Base-by-base conservation (phyloP, 1,140 invertebrate genomes). In the Campoletis sonorensis region DNA sequence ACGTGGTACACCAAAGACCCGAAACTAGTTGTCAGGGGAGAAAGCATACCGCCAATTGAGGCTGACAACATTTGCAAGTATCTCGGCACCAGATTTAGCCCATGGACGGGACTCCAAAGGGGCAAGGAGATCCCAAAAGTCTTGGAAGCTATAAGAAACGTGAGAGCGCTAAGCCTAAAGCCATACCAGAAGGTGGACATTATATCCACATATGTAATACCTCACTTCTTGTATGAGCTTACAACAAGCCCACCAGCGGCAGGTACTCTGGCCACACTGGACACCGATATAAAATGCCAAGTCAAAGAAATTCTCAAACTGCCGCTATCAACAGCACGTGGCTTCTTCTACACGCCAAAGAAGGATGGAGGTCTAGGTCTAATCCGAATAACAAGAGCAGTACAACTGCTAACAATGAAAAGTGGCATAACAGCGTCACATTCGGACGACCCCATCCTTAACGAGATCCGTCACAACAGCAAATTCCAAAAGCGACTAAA, bases 1-100 rank as follows among this genome's bases (percentile, higher is more conserved):
- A 70, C 81, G 4, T 85, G 79, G 64, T 83, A 82, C 30, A 1
- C 76, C 0, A 51, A 16, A 30, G 70, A 85, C 49, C 84, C 84
- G 0, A 61, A 61, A 0, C 18, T 84, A 0, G 18, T 7, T 0
- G 18, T 72, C 0, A 58, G n/a, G 5, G 77, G 37, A 2, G 80
- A 68, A 8, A 23, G 5, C 2, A 49, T 85, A 45, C 79, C 83
- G 18, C 16, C 1, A 21, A 45, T 72, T 0, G 77, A 45, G 18
- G 30, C 79, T 5, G 78, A 80, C 1, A 45, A 80, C 1, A 37
- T 37, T 2, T 10, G 77, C 1, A 70, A 16, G 16, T 82, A 82
- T 51, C 51, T 84, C 18, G 83, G 80, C 0, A 64, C 64, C 8
- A 80, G 77, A 11, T 15, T 82, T 5, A 70, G 71, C 15, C 80